These are phyloP conservation scores for Nothura maculosa DNA, from an alignment of 2,797 vertebrate genomes.

Conservation along the genomic window DNA sequence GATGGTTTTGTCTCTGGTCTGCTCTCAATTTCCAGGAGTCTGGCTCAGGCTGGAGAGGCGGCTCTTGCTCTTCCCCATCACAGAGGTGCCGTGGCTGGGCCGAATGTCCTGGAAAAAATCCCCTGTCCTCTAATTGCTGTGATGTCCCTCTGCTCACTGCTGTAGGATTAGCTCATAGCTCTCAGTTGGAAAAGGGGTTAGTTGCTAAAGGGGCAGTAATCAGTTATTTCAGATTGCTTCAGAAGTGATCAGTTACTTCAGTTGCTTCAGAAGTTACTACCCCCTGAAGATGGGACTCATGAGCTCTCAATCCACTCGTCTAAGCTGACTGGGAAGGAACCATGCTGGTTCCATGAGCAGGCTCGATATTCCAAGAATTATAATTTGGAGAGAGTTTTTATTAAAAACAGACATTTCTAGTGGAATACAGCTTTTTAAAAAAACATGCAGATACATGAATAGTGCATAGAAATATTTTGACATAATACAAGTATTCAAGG, in stretches of 20 bases:
- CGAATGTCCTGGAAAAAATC: background rate
- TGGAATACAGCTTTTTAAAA: background rate
- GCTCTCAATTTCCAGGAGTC: background rate
- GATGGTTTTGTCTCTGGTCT: conserved; percentile 6
- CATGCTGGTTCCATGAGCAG: background rate
- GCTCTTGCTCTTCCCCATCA: background rate
- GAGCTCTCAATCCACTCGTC: background rate
- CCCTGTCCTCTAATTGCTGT: background rate
- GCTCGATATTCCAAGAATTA: background rate
- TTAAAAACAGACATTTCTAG: background rate
- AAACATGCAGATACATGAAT: background rate
- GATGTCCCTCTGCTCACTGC: background rate
- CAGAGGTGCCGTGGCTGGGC: background rate
- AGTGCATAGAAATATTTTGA: background rate
- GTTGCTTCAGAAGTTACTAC: too few relatives aligned
- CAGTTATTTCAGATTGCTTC: too few relatives aligned
- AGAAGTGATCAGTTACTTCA: too few relatives aligned
- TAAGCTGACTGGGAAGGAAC: background rate
- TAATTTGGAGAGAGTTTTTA: background rate
- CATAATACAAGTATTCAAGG: background rate
- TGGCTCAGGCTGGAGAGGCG: background rate
- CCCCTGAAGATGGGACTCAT: background rate
- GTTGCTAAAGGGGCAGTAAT: too few relatives aligned
- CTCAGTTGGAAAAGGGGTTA: background rate
- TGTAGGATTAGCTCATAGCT: background rate